Conservation (phyloP, 2,113 vertebrate species). For the Dasyurus viverrinus region DNA sequence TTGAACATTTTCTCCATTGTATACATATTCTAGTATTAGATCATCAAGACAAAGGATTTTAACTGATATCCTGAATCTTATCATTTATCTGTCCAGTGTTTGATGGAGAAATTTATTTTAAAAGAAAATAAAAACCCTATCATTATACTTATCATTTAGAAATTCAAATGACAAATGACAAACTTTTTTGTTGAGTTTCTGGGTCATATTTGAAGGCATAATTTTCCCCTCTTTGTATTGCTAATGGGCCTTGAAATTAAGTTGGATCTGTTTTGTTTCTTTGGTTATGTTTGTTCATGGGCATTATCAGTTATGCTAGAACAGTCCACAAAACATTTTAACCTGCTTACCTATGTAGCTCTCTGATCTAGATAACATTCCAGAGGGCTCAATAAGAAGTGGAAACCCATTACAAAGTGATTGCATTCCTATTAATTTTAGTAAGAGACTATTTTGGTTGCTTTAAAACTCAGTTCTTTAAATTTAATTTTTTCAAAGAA, state of each 20-base stretch:
- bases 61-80: conserved; percentile 25
- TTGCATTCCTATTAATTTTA: conserved; percentile 10
- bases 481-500: conserved; percentile 27
- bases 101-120: conserved; percentile 7
- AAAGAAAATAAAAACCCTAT: conserved; percentile 50
- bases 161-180: conserved; percentile 57
- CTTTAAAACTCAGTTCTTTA: background rate
- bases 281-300: background rate
- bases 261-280: conserved; percentile 29
- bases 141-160: conserved; percentile 54
- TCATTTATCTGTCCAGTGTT: background rate
- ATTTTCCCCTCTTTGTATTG: conserved; percentile 31
- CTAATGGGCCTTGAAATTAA: conserved; percentile 70
- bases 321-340: background rate
- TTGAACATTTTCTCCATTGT: background rate
- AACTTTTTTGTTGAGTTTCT: conserved; percentile 50
- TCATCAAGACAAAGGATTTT: conserved; percentile 23
- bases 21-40: background rate
- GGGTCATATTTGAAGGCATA: conserved; percentile 35
- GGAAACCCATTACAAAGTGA: background rate
- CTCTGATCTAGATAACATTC: background rate
- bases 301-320: background rate
- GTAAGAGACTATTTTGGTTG: background rate
- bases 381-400: background rate
- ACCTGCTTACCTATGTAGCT: background rate